Percentiles rank a stretch among this genome's conserved stretches.
phyloP scores from a whole-genome alignment of 2,797 vertebrate species.

The Propithecus deckenii region DNA sequence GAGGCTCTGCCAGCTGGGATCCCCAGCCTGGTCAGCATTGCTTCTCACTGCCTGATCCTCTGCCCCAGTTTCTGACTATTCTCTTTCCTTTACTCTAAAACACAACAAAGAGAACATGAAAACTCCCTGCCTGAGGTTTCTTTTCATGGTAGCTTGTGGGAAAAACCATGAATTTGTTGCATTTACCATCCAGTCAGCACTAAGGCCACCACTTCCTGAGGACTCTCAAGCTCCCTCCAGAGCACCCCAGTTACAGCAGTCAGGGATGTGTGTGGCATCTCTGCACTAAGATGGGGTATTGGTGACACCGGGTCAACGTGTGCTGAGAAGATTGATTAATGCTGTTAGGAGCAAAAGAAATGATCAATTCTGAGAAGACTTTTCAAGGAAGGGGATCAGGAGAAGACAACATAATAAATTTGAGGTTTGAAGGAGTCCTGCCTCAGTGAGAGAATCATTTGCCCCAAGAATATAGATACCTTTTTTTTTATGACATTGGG shows the following conservation, averaged over 20 bases:
- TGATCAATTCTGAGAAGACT: neutral
- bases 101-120: neutral
- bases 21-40: neutral
- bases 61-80: neutral
- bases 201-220: neutral
- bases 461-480: constrained; percentile 64
- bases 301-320: too few species aligned
- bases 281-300: neutral
- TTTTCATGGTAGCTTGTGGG: neutral
- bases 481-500: neutral
- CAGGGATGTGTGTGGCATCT: too few species aligned
- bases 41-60: neutral
- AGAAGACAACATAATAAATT: neutral
- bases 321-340: neutral
- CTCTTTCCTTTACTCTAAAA: neutral
- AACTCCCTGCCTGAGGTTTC: neutral
- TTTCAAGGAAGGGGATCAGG: neutral
- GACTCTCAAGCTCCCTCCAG: neutral
- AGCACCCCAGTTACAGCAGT: neutral
- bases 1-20: neutral
- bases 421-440: neutral
- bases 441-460: constrained; percentile 43
- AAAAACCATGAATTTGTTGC: neutral
- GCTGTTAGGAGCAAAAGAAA: neutral
- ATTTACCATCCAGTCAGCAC: neutral